Evolutionary conservation across 2,888 invertebrate species (phyloP), one percentile per base, ranked within the genome.

Genomic region (Physocephala rufipes): DNA sequence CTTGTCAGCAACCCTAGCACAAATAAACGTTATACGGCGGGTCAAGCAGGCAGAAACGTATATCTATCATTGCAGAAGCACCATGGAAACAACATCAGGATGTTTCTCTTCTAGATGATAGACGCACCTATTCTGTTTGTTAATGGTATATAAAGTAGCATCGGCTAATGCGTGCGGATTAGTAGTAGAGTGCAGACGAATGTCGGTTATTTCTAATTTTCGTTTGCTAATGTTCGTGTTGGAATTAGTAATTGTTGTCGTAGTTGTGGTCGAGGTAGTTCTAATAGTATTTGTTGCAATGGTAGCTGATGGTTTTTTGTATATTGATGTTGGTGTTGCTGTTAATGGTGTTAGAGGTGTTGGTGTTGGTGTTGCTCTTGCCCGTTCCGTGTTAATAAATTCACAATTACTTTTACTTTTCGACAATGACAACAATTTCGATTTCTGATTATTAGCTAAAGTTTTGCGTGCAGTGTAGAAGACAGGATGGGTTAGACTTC

Each of bases 131-230:
- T 82, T 82, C 72, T 81, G 78, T 77, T 81, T 80, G 79, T 81
- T 83, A 73, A 82, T 78, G 73, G 82, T 84, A 75, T 81, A 85
- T 73, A 83, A 81, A 75, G 85, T 84, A 80, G 85, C 85, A 76
- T 86, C 85, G 78, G 82, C 87, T 74, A 89, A 87, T 66, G 76
- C 78, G 82, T 87, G 86, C 72, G 88, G 88, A 84, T 89, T 89
- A 76, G 89, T 89, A 74, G 89, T 89, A 63, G 88, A 89, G 76
- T 88, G 85, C 77, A 89, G 84, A 79, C 87, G 87, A 74, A 87
- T 86, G 76, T 87, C 87, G 69, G 88, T 88, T 76, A 89, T 89
- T 80, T 87, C 86, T 77, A 87, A 78, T 82, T 82, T 85, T 76
- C 83, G 81, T 75, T 82, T 83, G 76, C 79, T 73, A 73, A 82